A percentile compares a stretch with the other conserved stretches of the same genome.
phyloP scores from a whole-genome alignment of 2,888 invertebrate species.

The Nipponacmea schrenckii region DNA sequence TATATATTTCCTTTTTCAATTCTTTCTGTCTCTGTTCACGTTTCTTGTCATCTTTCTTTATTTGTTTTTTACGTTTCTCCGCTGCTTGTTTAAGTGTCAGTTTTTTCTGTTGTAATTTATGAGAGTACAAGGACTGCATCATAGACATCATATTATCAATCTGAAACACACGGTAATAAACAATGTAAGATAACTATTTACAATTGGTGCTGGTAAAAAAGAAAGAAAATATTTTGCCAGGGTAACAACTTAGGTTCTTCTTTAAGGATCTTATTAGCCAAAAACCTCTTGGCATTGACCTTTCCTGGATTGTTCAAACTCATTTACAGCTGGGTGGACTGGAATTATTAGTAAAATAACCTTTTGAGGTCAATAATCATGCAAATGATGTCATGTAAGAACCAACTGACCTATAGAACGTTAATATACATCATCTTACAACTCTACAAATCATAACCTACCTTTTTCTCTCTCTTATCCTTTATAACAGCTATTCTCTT shows the following conservation, averaged over 20 bases:
- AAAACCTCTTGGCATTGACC: no score
- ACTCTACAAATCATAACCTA: no score
- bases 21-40: slow-evolving; percentile 70
- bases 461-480: slow-evolving; percentile 90
- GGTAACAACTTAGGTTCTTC: no score
- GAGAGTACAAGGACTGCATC: slow-evolving; percentile 69
- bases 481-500: slow-evolving; percentile 85
- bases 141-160: slow-evolving; percentile 82
- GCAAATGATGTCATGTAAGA: not conserved
- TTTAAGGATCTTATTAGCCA: no score
- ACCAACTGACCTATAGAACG: not conserved
- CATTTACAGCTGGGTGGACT: no score
- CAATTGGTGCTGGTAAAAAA: not conserved
- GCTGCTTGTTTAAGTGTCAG: slow-evolving; percentile 77
- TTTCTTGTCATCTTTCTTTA: slow-evolving; percentile 77
- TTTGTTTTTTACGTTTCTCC: slow-evolving; percentile 71
- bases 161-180: slow-evolving; percentile 53
- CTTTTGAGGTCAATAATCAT: no score
- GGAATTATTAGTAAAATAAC: not conserved
- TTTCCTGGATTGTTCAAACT: no score
- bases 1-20: slow-evolving; percentile 77
- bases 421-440: not conserved
- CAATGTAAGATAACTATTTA: no score
- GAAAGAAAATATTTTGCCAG: not conserved
- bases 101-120: slow-evolving; percentile 79